Evolutionary conservation across 2,113 vertebrate genomes (phyloP), one percentile per base, ranked within the genome.

Genomic region (Otocyon megalotis): DNA sequence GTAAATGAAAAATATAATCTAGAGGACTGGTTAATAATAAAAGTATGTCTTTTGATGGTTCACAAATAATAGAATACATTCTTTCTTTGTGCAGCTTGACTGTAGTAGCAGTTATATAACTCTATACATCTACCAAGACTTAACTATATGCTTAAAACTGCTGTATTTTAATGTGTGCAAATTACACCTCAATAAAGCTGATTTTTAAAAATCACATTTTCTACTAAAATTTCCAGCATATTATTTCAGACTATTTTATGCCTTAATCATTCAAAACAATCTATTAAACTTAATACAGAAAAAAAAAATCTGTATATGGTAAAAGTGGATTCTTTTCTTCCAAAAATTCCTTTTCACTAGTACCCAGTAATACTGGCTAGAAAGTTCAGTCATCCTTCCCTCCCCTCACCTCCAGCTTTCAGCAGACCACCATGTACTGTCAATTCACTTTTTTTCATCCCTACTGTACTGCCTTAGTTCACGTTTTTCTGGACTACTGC

Each of bases 1-100:
- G 43, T 69, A 93, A 85, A 90, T 67, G 15, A 93, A 60, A 93
- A 87, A 90, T 77, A 93, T 19, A 32, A 89, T 79, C 30, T 30
- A 81, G 37, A 88, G 15, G 4, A 89, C 0, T 60, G 50, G 26
- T 56, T 77, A 86, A 72, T 37, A 16, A 91, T 43, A 83, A 94
- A 95, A 13, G 8, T 17, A 85, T 87, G 43, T 71, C 67, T 95
- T 97, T 54, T 80, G 32, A 86, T 56, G 26, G 24, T 26, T 94
- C 62, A 37, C 19, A 89, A 83, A 91, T 60, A 94, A 77, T 37
- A 32, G 62, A 94, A 80, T 20, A 13, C 14, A 92, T 87, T 88
- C 26, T 22, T 77, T 77, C 74, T 2, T 85, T 91, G 16, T 35
- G 2, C 53, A 85, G n/a, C 22, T 83, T 83, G 65, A 95, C 17